phyloP scores from a whole-genome alignment of 1,140 invertebrate species.

The Leptestheria dahalacensis region DNA sequence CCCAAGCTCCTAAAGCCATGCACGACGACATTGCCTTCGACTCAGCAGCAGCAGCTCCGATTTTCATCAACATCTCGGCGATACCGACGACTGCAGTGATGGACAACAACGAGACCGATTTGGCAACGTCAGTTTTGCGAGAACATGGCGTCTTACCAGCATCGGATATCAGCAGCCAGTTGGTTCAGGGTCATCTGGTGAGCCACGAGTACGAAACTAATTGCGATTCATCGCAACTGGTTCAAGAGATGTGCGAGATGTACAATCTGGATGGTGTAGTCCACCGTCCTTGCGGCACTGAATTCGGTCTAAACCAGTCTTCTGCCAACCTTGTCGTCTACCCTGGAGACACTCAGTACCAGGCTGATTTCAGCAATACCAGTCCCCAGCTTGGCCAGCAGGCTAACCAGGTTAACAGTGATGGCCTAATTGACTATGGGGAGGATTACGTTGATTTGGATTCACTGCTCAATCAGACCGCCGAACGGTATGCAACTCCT shows the following conservation, averaged over 20 bases:
- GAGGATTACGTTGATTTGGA: constrained; percentile 33
- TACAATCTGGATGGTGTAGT: not conserved
- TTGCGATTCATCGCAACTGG: not conserved
- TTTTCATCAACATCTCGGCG: too few species aligned
- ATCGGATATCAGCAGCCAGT: not conserved
- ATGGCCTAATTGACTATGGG: not conserved
- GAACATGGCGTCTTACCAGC: not conserved
- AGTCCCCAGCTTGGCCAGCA: not conserved
- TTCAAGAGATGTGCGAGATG: not conserved
- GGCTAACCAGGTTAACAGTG: not conserved
- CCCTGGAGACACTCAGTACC: too few species aligned
- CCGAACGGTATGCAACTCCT: constrained; percentile 27
- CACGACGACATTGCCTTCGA: too few species aligned
- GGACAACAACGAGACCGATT: too few species aligned
- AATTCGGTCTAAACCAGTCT: not conserved
- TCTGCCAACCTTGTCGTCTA: not conserved
- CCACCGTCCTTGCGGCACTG: not conserved
- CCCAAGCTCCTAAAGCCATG: not conserved
- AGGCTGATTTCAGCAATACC: too few species aligned
- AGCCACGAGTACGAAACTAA: not conserved
- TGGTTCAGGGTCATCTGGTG: not conserved
- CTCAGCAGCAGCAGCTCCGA: too few species aligned
- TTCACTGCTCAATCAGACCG: constrained; percentile 30
- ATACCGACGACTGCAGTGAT: too few species aligned
- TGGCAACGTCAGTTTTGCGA: too few species aligned